Percentiles rank a stretch among this genome's conserved stretches.
Evolutionary conservation across 1,140 invertebrate genomes (phyloP).

Genomic region (Neuroterus valhalla): DNA sequence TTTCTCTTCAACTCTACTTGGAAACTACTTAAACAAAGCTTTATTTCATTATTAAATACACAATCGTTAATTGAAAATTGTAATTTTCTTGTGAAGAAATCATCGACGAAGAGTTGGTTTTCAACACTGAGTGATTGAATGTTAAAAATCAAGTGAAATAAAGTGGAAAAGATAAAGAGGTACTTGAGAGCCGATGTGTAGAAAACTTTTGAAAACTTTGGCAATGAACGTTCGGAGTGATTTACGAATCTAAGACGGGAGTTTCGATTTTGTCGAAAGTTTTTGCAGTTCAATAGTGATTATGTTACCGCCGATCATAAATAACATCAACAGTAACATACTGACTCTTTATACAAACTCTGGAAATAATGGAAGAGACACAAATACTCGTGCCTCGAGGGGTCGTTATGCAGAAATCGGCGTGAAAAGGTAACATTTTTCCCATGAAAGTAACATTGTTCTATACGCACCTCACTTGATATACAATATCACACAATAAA

Average conservation of each 20-base stretch:
- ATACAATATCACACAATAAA: no score
- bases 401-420: slow-evolving; percentile 71
- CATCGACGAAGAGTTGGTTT: no score
- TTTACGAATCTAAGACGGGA: neutral
- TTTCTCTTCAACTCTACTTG: no score
- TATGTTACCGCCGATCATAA: slow-evolving; percentile 69
- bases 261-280: slow-evolving; percentile 46
- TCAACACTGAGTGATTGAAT: no score
- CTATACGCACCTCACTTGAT: no score
- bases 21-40: no score
- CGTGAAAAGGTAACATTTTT: slow-evolving; percentile 65
- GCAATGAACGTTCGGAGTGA: neutral
- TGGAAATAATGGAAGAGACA: slow-evolving; percentile 55
- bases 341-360: slow-evolving; percentile 68
- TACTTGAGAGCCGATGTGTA: no score
- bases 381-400: slow-evolving; percentile 54
- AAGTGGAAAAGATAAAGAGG: no score
- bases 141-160: no score
- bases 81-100: no score
- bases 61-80: no score
- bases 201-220: neutral
- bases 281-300: slow-evolving; percentile 46
- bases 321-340: slow-evolving; percentile 69
- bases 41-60: no score
- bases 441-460: neutral